Evolutionary conservation across 2,113 vertebrate species (phyloP), one percentile per base, ranked within the genome.

Genomic region (Echinops telfairi): DNA sequence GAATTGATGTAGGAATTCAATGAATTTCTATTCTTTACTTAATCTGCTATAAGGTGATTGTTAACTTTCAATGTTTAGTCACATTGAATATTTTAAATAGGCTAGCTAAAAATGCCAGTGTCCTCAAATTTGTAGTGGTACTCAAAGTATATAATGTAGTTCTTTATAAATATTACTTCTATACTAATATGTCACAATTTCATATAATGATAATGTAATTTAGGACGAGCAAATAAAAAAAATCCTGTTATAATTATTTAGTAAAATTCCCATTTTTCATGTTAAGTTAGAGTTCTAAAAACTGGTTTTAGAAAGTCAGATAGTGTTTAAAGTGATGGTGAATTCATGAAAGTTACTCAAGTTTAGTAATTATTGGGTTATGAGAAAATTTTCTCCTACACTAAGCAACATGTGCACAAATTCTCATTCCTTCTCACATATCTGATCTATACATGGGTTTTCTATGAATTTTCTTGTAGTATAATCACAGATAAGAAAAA

Each of bases 361-460:
- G 3, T 77, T 92, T 82, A 88, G 31, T 43, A 88, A 58, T 43
- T 43, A 36, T 36, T 53, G n/a, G 19, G 0, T 5, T 40, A 43
- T 88, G 23, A 6, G 23, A 95, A 73, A 17, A 78, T 84, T 96
- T 94, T 73, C 47, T 38, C 40, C 4, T 31, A n/a, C 27, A 17
- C 43, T 88, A 68, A 90, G 27, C 27, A 79, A 3, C 38, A 82
- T 58, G 4, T 10, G 60, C 27, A 33, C 31, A 84, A 25, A 87
- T 84, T 57, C 91, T 88, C 17, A 47, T 70, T 14, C 47, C 1
- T 4, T 90, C 92, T 70, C 73, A 77, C 27, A 36, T 62, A 84
- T 89, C 62, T 86, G n/a, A 86, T 92, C 43, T 90, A 82, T 90
- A 86, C 15, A 75, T 94, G 29, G 6, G 31, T 93, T 89, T 94